Base-by-base conservation (phyloP, 2,888 invertebrate genomes). In the Pimpla rufipes region DNA sequence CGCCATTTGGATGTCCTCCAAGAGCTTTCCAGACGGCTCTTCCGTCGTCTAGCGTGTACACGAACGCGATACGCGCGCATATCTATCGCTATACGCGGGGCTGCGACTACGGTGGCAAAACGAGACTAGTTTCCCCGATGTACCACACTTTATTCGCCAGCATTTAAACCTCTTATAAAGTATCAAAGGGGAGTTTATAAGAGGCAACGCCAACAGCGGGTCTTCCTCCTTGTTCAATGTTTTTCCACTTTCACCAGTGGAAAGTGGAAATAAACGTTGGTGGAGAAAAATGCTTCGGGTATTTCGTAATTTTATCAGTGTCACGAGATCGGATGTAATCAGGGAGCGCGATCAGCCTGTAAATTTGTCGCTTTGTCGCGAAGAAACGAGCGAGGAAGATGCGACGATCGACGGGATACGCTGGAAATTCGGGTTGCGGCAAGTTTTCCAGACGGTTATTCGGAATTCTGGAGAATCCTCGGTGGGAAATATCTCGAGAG, bases 401-500 rank as follows among this genome's bases (percentile, higher is more conserved):
- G 78, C 52, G 37, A 40, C 42, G 13, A 52, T 50, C 68, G 37
- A 59, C 59, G n/a, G 18, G 8, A 2, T 40, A 13, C 2, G 37
- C 6, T 62, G 47, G 10, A 59, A 59, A 59, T 68, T 77, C 68
- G 55, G 29, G 64, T 45, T 23, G 40, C 23, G 21, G 37, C 55
- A 57, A 77, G 68, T 78, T 78, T 64, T 78, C 59, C 23, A n/a
- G 59, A 71, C 78, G 70, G 62, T 77, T 77, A 70, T 77, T 59
- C 59, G 37, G 68, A 75, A 37, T 77, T 70, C 62, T 35, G 16
- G 68, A 4, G 59, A 91, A 91, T 90, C 88, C 84, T 87, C 89
- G 88, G 88, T 84, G 88, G 88, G 85, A 89, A 90, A 88, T 90
- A 62, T 78, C 64, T 52, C 74, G 84, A 85, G 87, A 88, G 87